phyloP scores from a whole-genome alignment of 2,888 invertebrate species.

The Laspeyria flexula region DNA sequence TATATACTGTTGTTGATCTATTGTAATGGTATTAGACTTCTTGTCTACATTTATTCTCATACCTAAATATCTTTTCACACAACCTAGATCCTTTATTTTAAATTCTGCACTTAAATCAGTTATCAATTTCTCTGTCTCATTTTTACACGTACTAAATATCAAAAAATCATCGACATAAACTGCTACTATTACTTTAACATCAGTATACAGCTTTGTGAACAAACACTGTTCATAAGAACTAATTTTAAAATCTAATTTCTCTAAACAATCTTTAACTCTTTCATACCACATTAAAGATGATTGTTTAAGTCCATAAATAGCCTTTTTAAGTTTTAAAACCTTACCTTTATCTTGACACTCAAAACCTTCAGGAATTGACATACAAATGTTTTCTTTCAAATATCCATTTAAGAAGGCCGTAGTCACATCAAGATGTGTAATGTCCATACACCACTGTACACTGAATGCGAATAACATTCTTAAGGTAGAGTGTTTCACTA shows the following conservation, averaged over 20 bases:
- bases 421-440: constrained; percentile 22
- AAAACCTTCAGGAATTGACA: constrained; percentile 16
- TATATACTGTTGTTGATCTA: constrained; percentile 10
- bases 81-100: constrained; percentile 2
- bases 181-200: background rate
- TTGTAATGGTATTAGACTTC: background rate
- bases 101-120: constrained; percentile 1
- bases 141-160: background rate
- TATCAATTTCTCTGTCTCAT: constrained; percentile 1
- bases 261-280: background rate
- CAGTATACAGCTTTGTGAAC: background rate
- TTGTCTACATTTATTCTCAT: constrained; percentile 5
- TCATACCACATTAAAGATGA: constrained; percentile 24
- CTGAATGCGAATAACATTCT: constrained; percentile 22
- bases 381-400: constrained; percentile 20
- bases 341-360: constrained; percentile 8
- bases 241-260: background rate
- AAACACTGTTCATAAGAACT: background rate
- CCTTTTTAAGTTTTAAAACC: constrained; percentile 22
- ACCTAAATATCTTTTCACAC: constrained; percentile 7
- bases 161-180: background rate
- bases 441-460: constrained; percentile 12
- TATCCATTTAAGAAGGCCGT: constrained; percentile 26
- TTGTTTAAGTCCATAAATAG: constrained; percentile 35
- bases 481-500: constrained; percentile 26